Evolutionary conservation across 2,113 vertebrate genomes (phyloP), one percentile per base, ranked within the genome.

Genomic region (Mastomys coucha): DNA sequence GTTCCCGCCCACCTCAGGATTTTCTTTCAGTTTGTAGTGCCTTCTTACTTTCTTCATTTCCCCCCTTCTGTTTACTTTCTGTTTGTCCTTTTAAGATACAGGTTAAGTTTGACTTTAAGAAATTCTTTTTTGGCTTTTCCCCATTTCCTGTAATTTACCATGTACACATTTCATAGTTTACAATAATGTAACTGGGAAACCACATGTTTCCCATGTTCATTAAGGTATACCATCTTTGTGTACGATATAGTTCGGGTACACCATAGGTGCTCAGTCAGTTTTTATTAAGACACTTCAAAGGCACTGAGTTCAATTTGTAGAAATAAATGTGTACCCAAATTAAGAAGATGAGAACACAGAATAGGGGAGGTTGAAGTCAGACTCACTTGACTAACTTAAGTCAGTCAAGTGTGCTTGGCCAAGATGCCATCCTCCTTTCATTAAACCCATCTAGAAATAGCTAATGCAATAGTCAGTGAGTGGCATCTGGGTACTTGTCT

Each of bases 211-310:
- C n/a, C n/a, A n/a, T 70, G 33, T 36, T 3, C 2, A 19, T 53
- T 88, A 87, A 24, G 16, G 24, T 58, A 85, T 11, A 45, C 12
- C 6, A 42, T 80, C 24, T 45, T 28, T 51, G 49, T 56, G 89
- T 28, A 42, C 49, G 26, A 17, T 53, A 76, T 2, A 53, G 9
- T 92, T 49, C 56, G 33, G 39, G 39, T 69, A 9, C 14, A 63
- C 13, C 81, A 45, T 82, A 96, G 80, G 53, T 92, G 7, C 31
- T 85, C 70, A 75, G 0, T 95, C 72, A 19, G 78, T 69, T 94
- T 87, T 88, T 78, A 91, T 42, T 45, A 19, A 96, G 53, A 95
- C 33, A 85, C 63, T 73, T 89, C n/a, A 80, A 31, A 14, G 56
- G 28, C 65, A 42, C 31, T 82, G 31, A 65, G 13, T 39, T 93